These are phyloP conservation scores for Machaerirhynchus nigripectus DNA, from an alignment of 2,113 vertebrate genomes.

Conservation along the genomic window DNA sequence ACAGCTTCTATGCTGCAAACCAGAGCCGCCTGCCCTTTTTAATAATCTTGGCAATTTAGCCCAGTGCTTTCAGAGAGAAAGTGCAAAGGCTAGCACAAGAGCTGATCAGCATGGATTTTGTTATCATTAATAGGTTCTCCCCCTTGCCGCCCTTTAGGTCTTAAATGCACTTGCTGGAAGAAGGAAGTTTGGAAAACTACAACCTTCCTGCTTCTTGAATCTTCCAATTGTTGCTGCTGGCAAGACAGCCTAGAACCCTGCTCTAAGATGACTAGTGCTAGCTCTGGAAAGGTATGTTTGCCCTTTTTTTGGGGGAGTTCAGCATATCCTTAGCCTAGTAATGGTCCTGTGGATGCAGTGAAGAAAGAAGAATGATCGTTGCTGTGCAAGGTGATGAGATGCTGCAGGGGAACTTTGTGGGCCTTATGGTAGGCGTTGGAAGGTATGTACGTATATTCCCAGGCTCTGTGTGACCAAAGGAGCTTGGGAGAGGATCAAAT, in stretches of 20 bases:
- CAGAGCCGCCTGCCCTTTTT: background rate
- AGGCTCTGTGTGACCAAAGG: background rate
- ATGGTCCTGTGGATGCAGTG: background rate
- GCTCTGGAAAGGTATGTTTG: background rate
- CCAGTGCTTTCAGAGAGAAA: background rate
- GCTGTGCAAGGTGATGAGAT: background rate
- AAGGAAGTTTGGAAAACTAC: background rate
- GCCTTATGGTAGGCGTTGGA: background rate
- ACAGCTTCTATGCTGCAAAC: background rate
- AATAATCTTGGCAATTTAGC: background rate
- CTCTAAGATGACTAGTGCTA: background rate
- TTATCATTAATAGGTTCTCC: background rate
- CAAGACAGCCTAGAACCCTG: background rate
- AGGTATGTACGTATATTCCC: fast-evolving
- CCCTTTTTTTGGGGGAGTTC: background rate
- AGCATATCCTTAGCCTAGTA: background rate
- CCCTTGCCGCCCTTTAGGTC: background rate
- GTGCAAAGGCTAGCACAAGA: background rate
- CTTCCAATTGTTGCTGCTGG: background rate
- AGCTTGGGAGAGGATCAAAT: background rate
- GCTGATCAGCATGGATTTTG: background rate
- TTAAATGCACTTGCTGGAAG: background rate
- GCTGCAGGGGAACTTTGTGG: background rate
- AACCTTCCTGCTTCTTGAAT: background rate
- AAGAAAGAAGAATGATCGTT: background rate